phyloP scores from a whole-genome alignment of 2,888 invertebrate species.

The Anodontia alba region DNA sequence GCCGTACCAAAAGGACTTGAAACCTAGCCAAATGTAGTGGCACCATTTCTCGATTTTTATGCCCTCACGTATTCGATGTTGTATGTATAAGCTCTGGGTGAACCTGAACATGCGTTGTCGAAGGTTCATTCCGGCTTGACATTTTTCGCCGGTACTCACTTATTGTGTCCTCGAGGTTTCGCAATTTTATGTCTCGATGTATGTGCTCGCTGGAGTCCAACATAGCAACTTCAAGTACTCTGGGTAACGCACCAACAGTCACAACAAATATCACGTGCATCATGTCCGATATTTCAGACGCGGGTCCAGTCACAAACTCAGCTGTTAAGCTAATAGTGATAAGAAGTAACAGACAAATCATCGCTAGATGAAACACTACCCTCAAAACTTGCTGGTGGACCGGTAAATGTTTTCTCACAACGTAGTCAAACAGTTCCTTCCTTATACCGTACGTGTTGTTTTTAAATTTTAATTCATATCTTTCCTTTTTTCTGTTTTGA shows the following conservation, averaged over 20 bases:
- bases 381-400: conserved; percentile 35
- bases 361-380: conserved; percentile 17
- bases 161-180: not conserved
- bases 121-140: not conserved
- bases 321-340: conserved; percentile 26
- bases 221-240: conserved; percentile 37
- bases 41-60: too few species aligned
- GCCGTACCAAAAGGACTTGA: too few species aligned
- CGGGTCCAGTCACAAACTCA: conserved; percentile 8
- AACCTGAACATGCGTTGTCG: not conserved
- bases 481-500: not conserved
- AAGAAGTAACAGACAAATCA: conserved; percentile 22
- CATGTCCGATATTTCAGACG: conserved; percentile 36
- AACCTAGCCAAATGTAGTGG: too few species aligned
- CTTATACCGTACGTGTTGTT: conserved; percentile 36
- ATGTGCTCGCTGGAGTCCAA: conserved; percentile 25
- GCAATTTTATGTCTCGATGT: conserved; percentile 30
- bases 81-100: too few species aligned
- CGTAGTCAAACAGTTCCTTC: conserved; percentile 24
- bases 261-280: conserved; percentile 53
- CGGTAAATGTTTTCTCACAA: conserved; percentile 28
- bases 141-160: not conserved
- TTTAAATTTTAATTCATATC: conserved; percentile 1
- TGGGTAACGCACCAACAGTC: conserved; percentile 42
- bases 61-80: too few species aligned